phyloP scores from a whole-genome alignment of 1,140 invertebrate species.

The Anagrus nilaparvatae region DNA sequence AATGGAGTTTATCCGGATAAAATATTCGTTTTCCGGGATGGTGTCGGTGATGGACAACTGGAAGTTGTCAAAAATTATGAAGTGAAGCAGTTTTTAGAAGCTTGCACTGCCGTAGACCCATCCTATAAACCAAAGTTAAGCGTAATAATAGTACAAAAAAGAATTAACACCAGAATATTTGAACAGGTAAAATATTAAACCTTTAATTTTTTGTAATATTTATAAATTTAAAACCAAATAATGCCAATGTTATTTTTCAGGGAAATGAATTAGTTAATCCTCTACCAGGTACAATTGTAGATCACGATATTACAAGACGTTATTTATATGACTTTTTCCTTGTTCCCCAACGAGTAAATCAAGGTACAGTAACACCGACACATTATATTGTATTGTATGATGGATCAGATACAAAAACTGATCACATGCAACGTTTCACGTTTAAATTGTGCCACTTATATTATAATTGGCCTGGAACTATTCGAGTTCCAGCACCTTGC shows the following conservation, averaged over 20 bases:
- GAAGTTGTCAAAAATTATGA: constrained; percentile 61
- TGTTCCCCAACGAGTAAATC: constrained; percentile 71
- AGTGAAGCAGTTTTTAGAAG: constrained; percentile 60
- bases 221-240: background rate
- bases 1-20: constrained; percentile 62
- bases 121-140: constrained; percentile 58
- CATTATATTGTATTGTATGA: constrained; percentile 82
- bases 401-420: constrained; percentile 58
- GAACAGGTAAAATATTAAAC: constrained; percentile 25
- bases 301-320: constrained; percentile 65
- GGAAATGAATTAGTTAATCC: constrained; percentile 59
- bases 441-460: constrained; percentile 90
- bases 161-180: constrained; percentile 79
- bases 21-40: constrained; percentile 85
- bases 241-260: constrained; percentile 20
- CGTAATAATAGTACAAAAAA: constrained; percentile 82
- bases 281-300: constrained; percentile 71
- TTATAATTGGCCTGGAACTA: constrained; percentile 91
- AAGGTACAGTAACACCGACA: constrained; percentile 79
- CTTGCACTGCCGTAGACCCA: constrained; percentile 44
- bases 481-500: constrained; percentile 85
- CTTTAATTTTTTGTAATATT: constrained; percentile 7
- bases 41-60: constrained; percentile 83
- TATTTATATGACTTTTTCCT: constrained; percentile 83
- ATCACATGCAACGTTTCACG: constrained; percentile 73